These are phyloP conservation scores for Sebastes vulpes DNA, from an alignment of 2,797 vertebrate genomes.

Conservation along the genomic window DNA sequence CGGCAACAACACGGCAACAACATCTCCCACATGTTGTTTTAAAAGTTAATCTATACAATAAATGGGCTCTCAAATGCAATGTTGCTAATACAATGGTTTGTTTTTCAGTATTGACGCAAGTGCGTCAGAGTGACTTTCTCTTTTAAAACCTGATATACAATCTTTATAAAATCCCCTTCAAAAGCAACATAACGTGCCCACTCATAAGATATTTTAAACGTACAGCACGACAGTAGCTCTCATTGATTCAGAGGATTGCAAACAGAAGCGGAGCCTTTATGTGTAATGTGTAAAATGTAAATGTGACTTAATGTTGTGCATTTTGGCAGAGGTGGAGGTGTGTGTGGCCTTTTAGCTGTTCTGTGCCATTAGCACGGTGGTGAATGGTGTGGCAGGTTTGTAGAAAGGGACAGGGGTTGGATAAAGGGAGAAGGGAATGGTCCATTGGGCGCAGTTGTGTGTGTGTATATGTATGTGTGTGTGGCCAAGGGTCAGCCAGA, in stretches of 20 bases:
- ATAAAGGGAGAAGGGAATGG: conserved; percentile 54
- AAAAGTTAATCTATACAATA: not conserved
- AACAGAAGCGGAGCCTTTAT: not conserved
- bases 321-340: conserved; percentile 33
- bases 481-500: conserved; percentile 80
- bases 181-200: not conserved
- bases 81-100: not conserved
- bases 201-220: not conserved
- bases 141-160: not conserved
- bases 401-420: conserved; percentile 54
- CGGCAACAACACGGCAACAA: no score
- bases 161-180: not conserved
- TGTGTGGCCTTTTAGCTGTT: conserved; percentile 74
- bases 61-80: not conserved
- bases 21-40: not conserved
- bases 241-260: not conserved
- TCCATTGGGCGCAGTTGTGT: conserved; percentile 48
- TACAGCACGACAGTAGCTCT: not conserved
- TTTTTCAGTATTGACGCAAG: not conserved
- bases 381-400: conserved; percentile 61
- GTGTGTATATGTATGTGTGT: not conserved
- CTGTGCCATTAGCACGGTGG: conserved; percentile 78
- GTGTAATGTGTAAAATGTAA: conserved; percentile 18
- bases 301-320: conserved; percentile 34
- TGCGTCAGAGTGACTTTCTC: not conserved